Conservation (phyloP, 1,140 invertebrate species). For the Drosophila oshimai region DNA sequence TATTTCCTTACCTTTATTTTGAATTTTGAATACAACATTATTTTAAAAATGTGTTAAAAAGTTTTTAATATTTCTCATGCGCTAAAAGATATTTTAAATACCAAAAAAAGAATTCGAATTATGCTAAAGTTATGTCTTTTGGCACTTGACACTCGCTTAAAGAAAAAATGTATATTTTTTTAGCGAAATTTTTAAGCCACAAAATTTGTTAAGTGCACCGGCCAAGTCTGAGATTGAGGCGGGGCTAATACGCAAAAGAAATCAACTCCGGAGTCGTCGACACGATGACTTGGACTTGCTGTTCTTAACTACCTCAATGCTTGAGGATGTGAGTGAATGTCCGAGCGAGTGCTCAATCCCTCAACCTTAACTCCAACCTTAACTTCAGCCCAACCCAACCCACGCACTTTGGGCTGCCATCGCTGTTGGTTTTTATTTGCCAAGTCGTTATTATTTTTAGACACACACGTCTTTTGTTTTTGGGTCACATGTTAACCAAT, state of each 20-base stretch:
- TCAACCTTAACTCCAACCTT: slow-evolving; percentile 15
- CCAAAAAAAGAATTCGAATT: too few species aligned
- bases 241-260: slow-evolving; percentile 65
- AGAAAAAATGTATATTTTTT: too few species aligned
- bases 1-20: too few species aligned
- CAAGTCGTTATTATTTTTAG: slow-evolving; percentile 77
- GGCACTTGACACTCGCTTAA: too few species aligned
- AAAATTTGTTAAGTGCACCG: neutral
- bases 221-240: slow-evolving; percentile 19
- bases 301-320: slow-evolving; percentile 63
- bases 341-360: slow-evolving; percentile 34
- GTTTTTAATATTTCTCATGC: too few species aligned
- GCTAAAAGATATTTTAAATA: too few species aligned
- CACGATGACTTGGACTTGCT: slow-evolving; percentile 44
- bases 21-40: too few species aligned
- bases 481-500: slow-evolving; percentile 41
- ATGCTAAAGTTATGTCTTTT: too few species aligned
- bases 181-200: neutral
- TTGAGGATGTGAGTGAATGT: slow-evolving; percentile 35
- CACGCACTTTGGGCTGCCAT: slow-evolving; percentile 53
- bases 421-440: slow-evolving; percentile 66
- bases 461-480: slow-evolving; percentile 55
- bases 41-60: too few species aligned
- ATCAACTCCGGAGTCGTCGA: slow-evolving; percentile 61
- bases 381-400: slow-evolving; percentile 25